phyloP scores from a whole-genome alignment of 2,888 invertebrate genomes.

The Drosophila antonietae region DNA sequence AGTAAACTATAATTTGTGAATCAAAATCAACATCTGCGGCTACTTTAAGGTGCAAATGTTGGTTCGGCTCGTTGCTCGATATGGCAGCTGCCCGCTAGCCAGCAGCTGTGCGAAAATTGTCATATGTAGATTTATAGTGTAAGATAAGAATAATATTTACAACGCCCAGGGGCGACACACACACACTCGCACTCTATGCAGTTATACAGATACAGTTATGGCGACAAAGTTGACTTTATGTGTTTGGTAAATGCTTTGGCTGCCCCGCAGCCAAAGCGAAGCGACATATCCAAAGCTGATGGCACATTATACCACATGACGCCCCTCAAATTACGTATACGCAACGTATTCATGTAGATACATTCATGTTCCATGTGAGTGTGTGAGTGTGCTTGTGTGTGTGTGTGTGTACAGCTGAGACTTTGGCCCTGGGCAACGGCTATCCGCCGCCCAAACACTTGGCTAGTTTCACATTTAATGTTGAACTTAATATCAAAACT shows the following conservation, averaged over 20 bases:
- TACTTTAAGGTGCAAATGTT: slow-evolving; percentile 38
- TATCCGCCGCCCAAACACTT: slow-evolving; percentile 57
- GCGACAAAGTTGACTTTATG: slow-evolving; percentile 67
- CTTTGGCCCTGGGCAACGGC: slow-evolving; percentile 45
- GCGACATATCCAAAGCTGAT: slow-evolving; percentile 58
- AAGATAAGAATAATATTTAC: slow-evolving; percentile 80
- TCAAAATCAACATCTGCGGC: slow-evolving; percentile 6
- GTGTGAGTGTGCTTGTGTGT: background rate
- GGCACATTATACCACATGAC: slow-evolving; percentile 73
- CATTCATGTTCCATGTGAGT: background rate
- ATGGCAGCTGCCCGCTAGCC: slow-evolving; percentile 43
- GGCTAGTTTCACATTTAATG: slow-evolving; percentile 62
- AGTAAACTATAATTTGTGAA: slow-evolving; percentile 5
- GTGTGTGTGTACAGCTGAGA: slow-evolving; percentile 12
- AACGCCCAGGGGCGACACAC: slow-evolving; percentile 65
- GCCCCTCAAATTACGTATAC: slow-evolving; percentile 76
- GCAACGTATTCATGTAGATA: slow-evolving; percentile 28
- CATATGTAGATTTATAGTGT: slow-evolving; percentile 80
- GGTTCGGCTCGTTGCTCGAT: slow-evolving; percentile 13
- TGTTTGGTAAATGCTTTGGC: slow-evolving; percentile 63
- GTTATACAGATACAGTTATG: slow-evolving; percentile 29
- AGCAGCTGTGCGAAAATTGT: slow-evolving; percentile 74
- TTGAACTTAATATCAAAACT: slow-evolving; percentile 67
- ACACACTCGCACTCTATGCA: slow-evolving; percentile 6
- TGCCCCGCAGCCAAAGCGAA: slow-evolving; percentile 53